Evolutionary conservation across 1,140 invertebrate genomes (phyloP).

Genomic region (Thaumatotibia leucotreta): DNA sequence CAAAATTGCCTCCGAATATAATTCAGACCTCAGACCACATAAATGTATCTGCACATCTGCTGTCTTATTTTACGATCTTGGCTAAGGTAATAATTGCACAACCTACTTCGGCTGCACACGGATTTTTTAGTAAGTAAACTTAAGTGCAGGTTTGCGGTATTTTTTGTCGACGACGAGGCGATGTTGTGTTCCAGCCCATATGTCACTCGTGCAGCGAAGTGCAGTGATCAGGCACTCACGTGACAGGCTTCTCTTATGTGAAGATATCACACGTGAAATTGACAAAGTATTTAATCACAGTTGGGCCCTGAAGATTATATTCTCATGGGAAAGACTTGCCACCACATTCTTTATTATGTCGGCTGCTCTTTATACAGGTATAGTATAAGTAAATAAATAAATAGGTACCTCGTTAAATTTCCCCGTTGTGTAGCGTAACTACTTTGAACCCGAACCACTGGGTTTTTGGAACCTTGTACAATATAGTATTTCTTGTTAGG

Average conservation of each 20-base stretch:
- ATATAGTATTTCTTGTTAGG: too few relatives aligned
- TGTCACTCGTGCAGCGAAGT: background rate
- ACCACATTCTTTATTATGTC: background rate
- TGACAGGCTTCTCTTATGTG: background rate
- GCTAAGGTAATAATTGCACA: too few relatives aligned
- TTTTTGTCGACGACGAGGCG: background rate
- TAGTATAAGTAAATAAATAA: background rate
- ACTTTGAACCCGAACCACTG: too few relatives aligned
- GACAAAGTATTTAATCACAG: background rate
- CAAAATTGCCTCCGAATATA: too few relatives aligned
- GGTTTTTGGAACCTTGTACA: too few relatives aligned
- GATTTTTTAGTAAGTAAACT: too few relatives aligned
- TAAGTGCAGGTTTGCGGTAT: background rate
- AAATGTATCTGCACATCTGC: too few relatives aligned
- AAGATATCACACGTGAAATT: background rate
- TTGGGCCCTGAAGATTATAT: background rate
- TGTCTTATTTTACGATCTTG: too few relatives aligned
- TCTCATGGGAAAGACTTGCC: background rate
- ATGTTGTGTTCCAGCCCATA: background rate
- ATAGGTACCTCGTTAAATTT: background rate
- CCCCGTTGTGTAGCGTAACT: too few relatives aligned
- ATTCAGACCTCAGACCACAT: too few relatives aligned
- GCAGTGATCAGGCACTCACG: background rate
- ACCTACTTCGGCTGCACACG: too few relatives aligned
- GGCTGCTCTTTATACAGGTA: background rate